Evolutionary conservation across 2,113 vertebrate genomes (phyloP), one percentile per base, ranked within the genome.

Genomic region (Spizaetus ornatus): DNA sequence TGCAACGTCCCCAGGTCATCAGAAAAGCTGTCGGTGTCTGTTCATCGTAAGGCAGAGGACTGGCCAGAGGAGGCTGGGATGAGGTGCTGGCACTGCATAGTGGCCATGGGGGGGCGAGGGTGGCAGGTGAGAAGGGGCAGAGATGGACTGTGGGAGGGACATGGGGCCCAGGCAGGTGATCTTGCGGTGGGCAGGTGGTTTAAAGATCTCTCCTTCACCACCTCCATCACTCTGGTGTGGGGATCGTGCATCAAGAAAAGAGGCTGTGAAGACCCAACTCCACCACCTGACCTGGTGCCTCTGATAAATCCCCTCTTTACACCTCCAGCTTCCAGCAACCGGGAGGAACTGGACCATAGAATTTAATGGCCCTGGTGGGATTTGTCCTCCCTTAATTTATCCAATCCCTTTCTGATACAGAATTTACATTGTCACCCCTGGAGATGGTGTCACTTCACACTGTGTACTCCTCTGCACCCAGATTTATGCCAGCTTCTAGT

Each of bases 311-410:
- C 26, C 43, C 7, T 0, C 2, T 69, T 82, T 63, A 74, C n/a
- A 63, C 11, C 73, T 95, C 61, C n/a, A 55, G 52, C 58, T 91
- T 88, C 71, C 47, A 95, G 56, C 42, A 76, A 11, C 52, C 0
- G 0, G 14, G n/a, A 95, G 69, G 77, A 96, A 82, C 55, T 65
- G 38, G 52, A 52, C 31, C 34, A 13, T 65, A 38, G 69, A 86
- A 74, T 59, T 96, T 96, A 94, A 96, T 93, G 40, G 31, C 32
- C 38, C 47, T 71, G 22, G 16, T 73, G 45, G n/a, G 63, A 91
- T 71, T 91, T 89, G 10, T 65, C 52, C 50, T 95, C 52, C 52
- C 58, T 89, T 96, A 93, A 91, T 89, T 93, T 94, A 67, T 79
- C 59, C 38, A 86, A 7, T 71, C 38, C 26, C 47, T 86, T 88